Conservation (phyloP, 2,113 vertebrate genomes). For the Odontesthes bonariensis region DNA sequence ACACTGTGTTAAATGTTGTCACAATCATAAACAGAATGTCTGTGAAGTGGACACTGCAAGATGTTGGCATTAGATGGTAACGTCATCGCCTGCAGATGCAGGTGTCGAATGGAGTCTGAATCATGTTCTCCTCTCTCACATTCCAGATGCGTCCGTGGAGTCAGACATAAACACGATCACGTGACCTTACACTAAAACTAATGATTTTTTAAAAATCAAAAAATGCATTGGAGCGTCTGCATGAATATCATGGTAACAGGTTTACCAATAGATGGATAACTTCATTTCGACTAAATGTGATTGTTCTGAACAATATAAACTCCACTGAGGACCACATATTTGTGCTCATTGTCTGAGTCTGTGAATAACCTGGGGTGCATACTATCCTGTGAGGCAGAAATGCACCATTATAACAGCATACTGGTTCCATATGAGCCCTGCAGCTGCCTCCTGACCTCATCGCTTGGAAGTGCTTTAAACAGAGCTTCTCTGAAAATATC, state of each 20-base stretch:
- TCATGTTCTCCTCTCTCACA: background rate
- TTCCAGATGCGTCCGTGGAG: too few relatives aligned
- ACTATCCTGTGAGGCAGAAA: conserved; percentile 68
- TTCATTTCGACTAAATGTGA: too few relatives aligned
- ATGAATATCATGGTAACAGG: too few relatives aligned
- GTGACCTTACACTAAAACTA: background rate
- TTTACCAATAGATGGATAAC: background rate
- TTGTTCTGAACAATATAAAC: background rate
- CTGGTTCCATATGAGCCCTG: conserved; percentile 73
- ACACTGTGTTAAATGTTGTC: background rate
- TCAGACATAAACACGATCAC: too few relatives aligned
- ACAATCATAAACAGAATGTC: background rate
- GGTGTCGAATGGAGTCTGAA: background rate
- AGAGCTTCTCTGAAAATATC: background rate
- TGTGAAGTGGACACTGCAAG: background rate
- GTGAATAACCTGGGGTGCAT: conserved; percentile 35
- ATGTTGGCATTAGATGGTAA: background rate
- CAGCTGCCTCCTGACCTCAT: conserved; percentile 57
- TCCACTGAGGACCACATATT: background rate
- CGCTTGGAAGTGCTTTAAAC: background rate
- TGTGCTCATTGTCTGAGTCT: conserved; percentile 51
- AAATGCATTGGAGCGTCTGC: too few relatives aligned
- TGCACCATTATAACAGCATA: conserved; percentile 69
- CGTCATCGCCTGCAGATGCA: background rate
- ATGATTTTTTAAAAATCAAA: too few relatives aligned